These are phyloP conservation scores for Girardinichthys multiradiatus DNA, from an alignment of 2,113 vertebrate species.

Conservation along the genomic window DNA sequence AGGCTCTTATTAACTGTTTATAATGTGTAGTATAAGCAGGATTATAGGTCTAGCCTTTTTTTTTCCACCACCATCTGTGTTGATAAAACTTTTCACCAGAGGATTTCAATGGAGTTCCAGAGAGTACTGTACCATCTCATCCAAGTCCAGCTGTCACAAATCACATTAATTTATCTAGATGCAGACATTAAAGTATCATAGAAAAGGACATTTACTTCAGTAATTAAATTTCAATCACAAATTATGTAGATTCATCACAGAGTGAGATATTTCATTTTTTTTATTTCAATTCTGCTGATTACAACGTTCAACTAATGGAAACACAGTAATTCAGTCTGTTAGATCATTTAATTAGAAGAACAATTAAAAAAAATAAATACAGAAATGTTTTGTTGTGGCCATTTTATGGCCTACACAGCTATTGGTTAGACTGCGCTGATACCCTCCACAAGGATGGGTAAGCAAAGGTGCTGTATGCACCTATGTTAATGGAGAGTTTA, in stretches of 20 bases:
- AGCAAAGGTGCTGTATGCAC: not conserved
- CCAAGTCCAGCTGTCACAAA: constrained; percentile 15
- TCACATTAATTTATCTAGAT: constrained; percentile 3
- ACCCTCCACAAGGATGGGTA: too few species aligned
- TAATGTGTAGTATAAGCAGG: constrained; percentile 76
- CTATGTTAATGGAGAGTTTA: not conserved
- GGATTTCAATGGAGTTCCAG: constrained; percentile 41
- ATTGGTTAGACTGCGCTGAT: not conserved
- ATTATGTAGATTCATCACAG: not conserved
- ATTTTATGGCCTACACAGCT: not conserved
- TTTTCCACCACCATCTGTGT: constrained; percentile 42
- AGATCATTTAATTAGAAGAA: too few species aligned
- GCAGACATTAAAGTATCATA: not conserved
- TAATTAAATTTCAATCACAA: not conserved
- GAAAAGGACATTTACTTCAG: not conserved
- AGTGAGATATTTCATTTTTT: not conserved
- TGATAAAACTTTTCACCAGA: constrained; percentile 20
- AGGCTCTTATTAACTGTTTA: constrained; percentile 72
- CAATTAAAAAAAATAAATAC: not conserved
- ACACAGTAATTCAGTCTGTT: too few species aligned
- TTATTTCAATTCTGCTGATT: not conserved
- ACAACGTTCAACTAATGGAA: too few species aligned
- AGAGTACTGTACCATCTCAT: constrained; percentile 26
- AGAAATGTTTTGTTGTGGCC: not conserved
- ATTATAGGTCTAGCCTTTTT: constrained; percentile 68